A percentile compares a stretch with the other conserved stretches of the same genome.
Evolutionary conservation across 2,888 invertebrate species (phyloP).

Genomic region (Limenitis arthemis): DNA sequence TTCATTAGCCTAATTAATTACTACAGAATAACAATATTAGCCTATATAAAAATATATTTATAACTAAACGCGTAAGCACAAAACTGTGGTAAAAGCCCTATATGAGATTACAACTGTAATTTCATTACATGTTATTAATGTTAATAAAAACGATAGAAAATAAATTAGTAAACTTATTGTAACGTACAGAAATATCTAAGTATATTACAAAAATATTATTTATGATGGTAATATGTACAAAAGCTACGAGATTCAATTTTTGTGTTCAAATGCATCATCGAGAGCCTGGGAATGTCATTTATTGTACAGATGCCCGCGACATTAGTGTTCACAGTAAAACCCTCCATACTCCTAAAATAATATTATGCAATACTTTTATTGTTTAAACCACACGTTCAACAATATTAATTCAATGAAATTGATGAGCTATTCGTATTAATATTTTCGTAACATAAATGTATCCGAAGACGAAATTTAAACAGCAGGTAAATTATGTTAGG

Average conservation of each 20-base stretch:
- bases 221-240: constrained; percentile 27
- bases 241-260: constrained; percentile 28
- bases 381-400: too few species aligned
- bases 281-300: constrained; percentile 27
- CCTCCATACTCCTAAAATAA: too few species aligned
- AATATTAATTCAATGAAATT: too few species aligned
- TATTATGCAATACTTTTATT: too few species aligned
- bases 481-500: too few species aligned
- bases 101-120: constrained; percentile 21
- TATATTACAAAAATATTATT: constrained; percentile 33
- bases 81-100: constrained; percentile 1
- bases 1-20: constrained; percentile 41
- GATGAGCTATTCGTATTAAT: too few species aligned
- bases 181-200: constrained; percentile 2
- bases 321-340: background rate
- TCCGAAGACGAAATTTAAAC: too few species aligned
- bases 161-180: constrained; percentile 19
- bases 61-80: constrained; percentile 31
- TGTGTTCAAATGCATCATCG: constrained; percentile 20
- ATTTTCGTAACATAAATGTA: too few species aligned
- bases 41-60: constrained; percentile 65
- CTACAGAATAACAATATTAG: constrained; percentile 44
- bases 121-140: constrained; percentile 15
- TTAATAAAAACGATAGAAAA: constrained; percentile 3
- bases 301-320: constrained; percentile 6